Conservation (phyloP, 2,888 invertebrate species). For the Mythimna loreyi region DNA sequence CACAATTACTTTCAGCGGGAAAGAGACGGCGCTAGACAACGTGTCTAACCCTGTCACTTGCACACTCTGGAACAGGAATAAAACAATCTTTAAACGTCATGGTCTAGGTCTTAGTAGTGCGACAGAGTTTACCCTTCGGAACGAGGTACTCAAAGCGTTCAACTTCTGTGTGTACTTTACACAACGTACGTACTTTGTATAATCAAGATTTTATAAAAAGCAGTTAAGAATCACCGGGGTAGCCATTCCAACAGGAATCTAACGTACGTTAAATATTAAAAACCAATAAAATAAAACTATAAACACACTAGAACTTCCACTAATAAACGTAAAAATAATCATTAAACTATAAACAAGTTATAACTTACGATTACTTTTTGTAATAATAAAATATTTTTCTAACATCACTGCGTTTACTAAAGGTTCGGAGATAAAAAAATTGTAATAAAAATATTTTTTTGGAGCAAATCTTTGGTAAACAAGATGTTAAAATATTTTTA, state of each 20-base stretch:
- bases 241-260: neutral
- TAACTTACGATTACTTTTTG: slow-evolving; percentile 36
- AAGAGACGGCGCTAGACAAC: no score
- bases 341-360: slow-evolving; percentile 22
- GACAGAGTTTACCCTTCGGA: no score
- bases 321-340: slow-evolving; percentile 21
- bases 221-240: neutral
- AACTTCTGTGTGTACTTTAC: no score
- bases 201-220: neutral
- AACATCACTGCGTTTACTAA: slow-evolving; percentile 8
- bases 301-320: slow-evolving; percentile 4
- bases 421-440: neutral
- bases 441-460: slow-evolving; percentile 20
- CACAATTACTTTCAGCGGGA: no score
- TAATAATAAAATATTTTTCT: neutral
- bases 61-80: no score
- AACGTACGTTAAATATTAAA: slow-evolving; percentile 10
- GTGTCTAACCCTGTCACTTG: no score
- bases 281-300: slow-evolving; percentile 11
- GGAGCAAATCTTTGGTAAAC: slow-evolving; percentile 6
- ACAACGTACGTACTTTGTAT: neutral
- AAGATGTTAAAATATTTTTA: slow-evolving; percentile 8
- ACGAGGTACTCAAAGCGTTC: no score
- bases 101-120: no score
- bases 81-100: no score